phyloP scores from a whole-genome alignment of 2,797 vertebrate genomes.

The Fringilla coelebs region DNA sequence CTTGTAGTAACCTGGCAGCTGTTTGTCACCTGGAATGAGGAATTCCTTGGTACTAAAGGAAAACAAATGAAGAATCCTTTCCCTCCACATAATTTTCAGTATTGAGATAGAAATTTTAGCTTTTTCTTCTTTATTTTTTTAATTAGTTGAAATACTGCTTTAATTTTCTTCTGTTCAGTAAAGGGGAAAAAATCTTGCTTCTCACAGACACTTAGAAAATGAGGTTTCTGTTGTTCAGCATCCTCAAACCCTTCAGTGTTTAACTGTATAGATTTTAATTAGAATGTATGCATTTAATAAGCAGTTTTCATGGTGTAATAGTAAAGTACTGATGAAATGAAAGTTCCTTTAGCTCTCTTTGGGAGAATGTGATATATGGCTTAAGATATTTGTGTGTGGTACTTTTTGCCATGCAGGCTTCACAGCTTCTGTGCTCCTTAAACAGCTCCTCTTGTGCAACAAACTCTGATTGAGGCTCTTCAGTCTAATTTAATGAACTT shows the following conservation, averaged over 20 bases:
- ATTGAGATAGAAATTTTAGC: not conserved
- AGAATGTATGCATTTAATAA: not conserved
- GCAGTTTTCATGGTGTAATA: not conserved
- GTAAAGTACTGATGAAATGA: not conserved
- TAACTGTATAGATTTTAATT: not conserved
- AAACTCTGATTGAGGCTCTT: not conserved
- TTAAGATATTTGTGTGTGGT: not conserved
- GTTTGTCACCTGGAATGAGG: not conserved
- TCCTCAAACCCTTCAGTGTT: not conserved
- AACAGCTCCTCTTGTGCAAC: not conserved
- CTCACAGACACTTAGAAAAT: not conserved
- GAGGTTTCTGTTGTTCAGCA: not conserved
- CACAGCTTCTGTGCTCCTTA: not conserved
- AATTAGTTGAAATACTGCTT: not conserved
- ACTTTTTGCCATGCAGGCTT: not conserved
- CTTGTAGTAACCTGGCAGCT: not conserved
- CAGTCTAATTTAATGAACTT: not conserved
- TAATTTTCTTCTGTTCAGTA: not conserved
- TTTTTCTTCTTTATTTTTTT: not conserved
- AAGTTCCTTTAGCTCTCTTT: not conserved
- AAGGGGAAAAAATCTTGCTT: not conserved
- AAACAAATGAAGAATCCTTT: not conserved
- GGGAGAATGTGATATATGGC: not conserved
- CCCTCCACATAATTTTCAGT: not conserved
- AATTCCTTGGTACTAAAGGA: not conserved